phyloP scores from a whole-genome alignment of 2,888 invertebrate genomes.

The Sicus ferrugineus region DNA sequence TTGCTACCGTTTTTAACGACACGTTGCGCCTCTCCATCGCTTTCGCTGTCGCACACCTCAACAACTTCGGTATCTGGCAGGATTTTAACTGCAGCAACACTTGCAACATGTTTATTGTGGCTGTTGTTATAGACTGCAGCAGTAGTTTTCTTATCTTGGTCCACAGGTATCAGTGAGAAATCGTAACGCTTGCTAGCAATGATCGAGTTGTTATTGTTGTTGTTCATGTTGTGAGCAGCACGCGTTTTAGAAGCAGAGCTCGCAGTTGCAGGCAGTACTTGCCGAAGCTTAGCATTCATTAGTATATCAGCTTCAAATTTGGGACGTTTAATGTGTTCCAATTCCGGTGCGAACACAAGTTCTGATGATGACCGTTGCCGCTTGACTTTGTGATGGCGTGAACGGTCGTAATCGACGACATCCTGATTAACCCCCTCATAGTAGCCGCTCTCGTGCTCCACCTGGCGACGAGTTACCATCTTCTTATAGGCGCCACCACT shows the following conservation, averaged over 20 bases:
- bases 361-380: conserved; percentile 23
- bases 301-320: neutral
- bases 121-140: conserved; percentile 37
- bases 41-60: conserved; percentile 51
- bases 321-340: conserved; percentile 1
- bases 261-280: conserved; percentile 5
- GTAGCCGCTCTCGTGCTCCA: conserved; percentile 83
- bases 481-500: conserved; percentile 50
- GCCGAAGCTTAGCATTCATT: neutral
- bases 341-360: neutral
- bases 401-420: conserved; percentile 39
- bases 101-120: conserved; percentile 32
- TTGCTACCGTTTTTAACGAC: conserved; percentile 32
- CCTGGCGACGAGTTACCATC: conserved; percentile 72
- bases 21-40: conserved; percentile 38
- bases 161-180: conserved; percentile 25
- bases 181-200: conserved; percentile 13
- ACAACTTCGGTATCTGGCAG: conserved; percentile 43
- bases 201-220: conserved; percentile 38
- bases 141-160: conserved; percentile 17
- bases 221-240: conserved; percentile 39
- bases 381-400: conserved; percentile 10
- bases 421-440: conserved; percentile 73
- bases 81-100: conserved; percentile 28
- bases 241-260: conserved; percentile 7